Conservation (phyloP, 1,140 invertebrate species). For the Solenopsis fugax region DNA sequence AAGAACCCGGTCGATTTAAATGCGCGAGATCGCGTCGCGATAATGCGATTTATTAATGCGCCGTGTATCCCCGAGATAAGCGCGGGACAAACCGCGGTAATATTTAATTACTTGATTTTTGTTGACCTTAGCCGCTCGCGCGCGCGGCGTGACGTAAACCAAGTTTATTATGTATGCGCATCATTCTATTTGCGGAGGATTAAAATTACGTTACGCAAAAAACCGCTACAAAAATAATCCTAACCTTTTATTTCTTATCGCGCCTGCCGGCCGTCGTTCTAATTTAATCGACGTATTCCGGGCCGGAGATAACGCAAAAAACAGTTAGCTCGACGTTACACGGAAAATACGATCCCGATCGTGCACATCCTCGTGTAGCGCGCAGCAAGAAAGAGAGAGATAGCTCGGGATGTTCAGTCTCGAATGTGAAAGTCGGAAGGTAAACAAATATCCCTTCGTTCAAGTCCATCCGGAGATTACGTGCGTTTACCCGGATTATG, state of each 20-base stretch:
- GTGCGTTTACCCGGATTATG: not conserved
- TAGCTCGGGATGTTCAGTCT: too few species aligned
- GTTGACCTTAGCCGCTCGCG: conserved; percentile 36
- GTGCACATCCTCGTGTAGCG: not conserved
- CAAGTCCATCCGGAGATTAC: not conserved
- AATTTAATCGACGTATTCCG: conserved; percentile 43
- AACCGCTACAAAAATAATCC: conserved; percentile 44
- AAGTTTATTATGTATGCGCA: conserved; percentile 50
- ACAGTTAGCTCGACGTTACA: not conserved
- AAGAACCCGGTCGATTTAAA: not conserved
- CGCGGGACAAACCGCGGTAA: not conserved
- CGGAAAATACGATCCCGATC: not conserved
- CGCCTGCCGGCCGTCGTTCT: conserved; percentile 9
- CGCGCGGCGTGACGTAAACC: conserved; percentile 45
- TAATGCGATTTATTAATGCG: conserved; percentile 5
- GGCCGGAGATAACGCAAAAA: not conserved
- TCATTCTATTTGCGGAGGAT: conserved; percentile 46
- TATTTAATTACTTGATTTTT: conserved; percentile 44
- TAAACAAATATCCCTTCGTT: not conserved
- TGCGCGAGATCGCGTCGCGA: not conserved
- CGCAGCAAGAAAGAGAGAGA: too few species aligned
- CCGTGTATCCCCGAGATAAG: not conserved
- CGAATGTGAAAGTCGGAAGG: too few species aligned
- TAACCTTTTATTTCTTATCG: conserved; percentile 56
- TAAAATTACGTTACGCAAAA: conserved; percentile 60